Conservation (phyloP, 2,113 vertebrate species). For the Morone saxatilis region DNA sequence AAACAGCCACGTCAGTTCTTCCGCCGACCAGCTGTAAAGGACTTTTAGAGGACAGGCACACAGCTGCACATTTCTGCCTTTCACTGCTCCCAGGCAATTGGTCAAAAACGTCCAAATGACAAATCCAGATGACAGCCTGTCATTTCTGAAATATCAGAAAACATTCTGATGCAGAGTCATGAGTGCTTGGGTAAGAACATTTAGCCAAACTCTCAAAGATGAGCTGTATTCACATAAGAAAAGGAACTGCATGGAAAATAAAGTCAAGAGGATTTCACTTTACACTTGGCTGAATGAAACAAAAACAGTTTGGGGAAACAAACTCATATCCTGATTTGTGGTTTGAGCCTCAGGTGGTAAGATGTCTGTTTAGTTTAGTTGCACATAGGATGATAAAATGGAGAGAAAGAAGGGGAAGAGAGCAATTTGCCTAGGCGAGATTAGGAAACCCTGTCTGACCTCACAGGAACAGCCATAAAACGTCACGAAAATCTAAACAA, state of each 20-base stretch:
- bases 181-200: neutral
- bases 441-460: slow-evolving; percentile 8
- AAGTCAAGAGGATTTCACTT: slow-evolving; percentile 4
- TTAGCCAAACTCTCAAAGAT: neutral
- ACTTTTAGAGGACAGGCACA: slow-evolving; percentile 61
- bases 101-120: slow-evolving; percentile 40
- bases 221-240: neutral
- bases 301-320: slow-evolving; percentile 11
- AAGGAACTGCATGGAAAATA: neutral
- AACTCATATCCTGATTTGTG: slow-evolving; percentile 15
- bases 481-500: neutral
- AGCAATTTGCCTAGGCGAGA: slow-evolving; percentile 18
- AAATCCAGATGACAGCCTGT: slow-evolving; percentile 40
- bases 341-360: slow-evolving; percentile 20
- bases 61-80: slow-evolving; percentile 59
- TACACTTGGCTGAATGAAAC: slow-evolving; percentile 11
- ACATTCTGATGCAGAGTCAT: neutral
- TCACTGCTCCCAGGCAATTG: slow-evolving; percentile 32
- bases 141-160: slow-evolving; percentile 22
- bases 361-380: slow-evolving; percentile 20
- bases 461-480: neutral
- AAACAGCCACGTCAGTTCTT: slow-evolving; percentile 33
- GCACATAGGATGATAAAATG: slow-evolving; percentile 12
- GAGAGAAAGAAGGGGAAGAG: slow-evolving; percentile 9
- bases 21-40: slow-evolving; percentile 48